These are phyloP conservation scores for Drosophila falleni DNA, from an alignment of 2,888 invertebrate species.

Conservation along the genomic window DNA sequence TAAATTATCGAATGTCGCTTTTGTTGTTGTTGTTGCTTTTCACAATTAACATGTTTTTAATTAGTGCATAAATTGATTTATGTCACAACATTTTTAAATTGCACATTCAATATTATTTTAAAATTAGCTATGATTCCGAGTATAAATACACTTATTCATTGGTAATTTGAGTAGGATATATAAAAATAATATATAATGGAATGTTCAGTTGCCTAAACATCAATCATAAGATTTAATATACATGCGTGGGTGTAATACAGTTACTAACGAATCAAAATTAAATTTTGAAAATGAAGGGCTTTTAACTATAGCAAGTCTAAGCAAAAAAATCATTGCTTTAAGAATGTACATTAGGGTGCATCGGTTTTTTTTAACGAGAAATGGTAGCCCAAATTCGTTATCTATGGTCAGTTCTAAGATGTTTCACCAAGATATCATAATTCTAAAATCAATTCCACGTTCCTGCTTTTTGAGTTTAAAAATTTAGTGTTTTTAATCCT, in stretches of 20 bases:
- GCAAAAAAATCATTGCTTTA: background rate
- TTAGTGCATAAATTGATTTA: slow-evolving; percentile 72
- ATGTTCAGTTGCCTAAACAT: slow-evolving; percentile 27
- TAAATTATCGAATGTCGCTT: slow-evolving; percentile 48
- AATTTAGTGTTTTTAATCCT: too few species aligned
- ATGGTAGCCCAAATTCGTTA: too few species aligned
- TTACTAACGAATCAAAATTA: background rate
- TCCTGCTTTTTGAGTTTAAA: too few species aligned
- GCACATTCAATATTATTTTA: slow-evolving; percentile 62
- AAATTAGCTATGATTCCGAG: slow-evolving; percentile 12
- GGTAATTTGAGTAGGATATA: slow-evolving; percentile 61
- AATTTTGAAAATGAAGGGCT: background rate
- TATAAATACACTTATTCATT: slow-evolving; percentile 49
- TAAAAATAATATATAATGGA: slow-evolving; percentile 34
- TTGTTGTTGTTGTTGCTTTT: slow-evolving; percentile 19
- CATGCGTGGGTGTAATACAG: slow-evolving; percentile 12
- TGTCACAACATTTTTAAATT: slow-evolving; percentile 60
- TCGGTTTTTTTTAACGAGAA: too few species aligned
- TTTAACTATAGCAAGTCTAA: background rate
- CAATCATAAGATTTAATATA: slow-evolving; percentile 23
- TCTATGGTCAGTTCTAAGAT: too few species aligned
- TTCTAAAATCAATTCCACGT: too few species aligned
- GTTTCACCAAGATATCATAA: too few species aligned
- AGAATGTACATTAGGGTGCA: background rate
- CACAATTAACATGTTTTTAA: slow-evolving; percentile 74